These are phyloP conservation scores for Schizaphis graminum DNA, from an alignment of 2,888 invertebrate species.

Conservation along the genomic window DNA sequence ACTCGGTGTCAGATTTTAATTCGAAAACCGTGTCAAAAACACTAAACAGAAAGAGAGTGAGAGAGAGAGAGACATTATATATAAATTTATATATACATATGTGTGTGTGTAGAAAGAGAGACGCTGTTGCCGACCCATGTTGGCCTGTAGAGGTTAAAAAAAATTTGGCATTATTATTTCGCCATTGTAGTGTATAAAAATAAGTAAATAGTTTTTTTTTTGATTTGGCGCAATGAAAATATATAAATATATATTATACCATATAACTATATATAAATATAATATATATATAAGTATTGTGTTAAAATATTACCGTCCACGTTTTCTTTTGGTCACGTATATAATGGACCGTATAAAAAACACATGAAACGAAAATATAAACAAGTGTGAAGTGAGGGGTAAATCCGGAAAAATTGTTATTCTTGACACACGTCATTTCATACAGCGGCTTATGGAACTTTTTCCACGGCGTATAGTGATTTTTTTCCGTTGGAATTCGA, in stretches of 20 bases:
- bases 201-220: constrained; percentile 51
- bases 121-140: constrained; percentile 19
- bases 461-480: neutral
- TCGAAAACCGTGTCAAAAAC: constrained; percentile 65
- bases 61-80: neutral
- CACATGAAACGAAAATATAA: constrained; percentile 49
- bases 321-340: constrained; percentile 54
- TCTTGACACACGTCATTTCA: constrained; percentile 60
- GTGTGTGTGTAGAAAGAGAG: neutral
- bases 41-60: constrained; percentile 24
- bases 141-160: constrained; percentile 36
- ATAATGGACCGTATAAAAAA: constrained; percentile 57
- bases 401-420: constrained; percentile 62
- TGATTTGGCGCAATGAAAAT: constrained; percentile 37
- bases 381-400: constrained; percentile 12
- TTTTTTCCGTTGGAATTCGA: neutral
- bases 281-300: no score
- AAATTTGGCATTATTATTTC: constrained; percentile 59
- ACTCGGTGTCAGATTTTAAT: constrained; percentile 61
- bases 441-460: constrained; percentile 42
- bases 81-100: neutral
- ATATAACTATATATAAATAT: no score
- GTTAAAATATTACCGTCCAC: constrained; percentile 22
- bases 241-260: constrained; percentile 25
- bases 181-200: constrained; percentile 42